Evolutionary conservation across 2,888 invertebrate species (phyloP).

Genomic region (Copidosoma aretas): DNA sequence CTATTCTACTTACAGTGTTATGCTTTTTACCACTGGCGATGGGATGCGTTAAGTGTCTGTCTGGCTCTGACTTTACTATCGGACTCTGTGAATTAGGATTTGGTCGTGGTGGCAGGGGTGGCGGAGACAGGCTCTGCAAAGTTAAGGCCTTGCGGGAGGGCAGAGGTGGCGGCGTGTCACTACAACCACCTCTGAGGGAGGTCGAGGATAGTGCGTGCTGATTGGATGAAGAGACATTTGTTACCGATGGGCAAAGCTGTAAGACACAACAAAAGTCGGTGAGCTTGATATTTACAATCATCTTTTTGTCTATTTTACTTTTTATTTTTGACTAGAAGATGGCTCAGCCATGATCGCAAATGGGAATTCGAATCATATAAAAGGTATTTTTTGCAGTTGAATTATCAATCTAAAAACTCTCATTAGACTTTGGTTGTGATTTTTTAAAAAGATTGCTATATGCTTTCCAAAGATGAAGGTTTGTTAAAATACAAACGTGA

Average conservation of each 20-base stretch:
- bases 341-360: too few relatives aligned
- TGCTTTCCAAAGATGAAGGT: background rate
- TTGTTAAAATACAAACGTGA: conserved; percentile 6
- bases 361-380: too few relatives aligned
- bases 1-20: conserved; percentile 63
- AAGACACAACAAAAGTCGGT: conserved; percentile 61
- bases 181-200: conserved; percentile 53
- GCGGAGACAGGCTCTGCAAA: conserved; percentile 63
- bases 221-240: conserved; percentile 59
- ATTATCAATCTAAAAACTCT: too few relatives aligned
- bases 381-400: too few relatives aligned
- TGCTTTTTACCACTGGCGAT: conserved; percentile 57
- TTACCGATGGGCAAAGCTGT: conserved; percentile 63
- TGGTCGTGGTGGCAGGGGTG: conserved; percentile 70
- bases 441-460: conserved; percentile 1
- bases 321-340: too few relatives aligned
- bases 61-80: conserved; percentile 59
- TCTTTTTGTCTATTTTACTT: too few relatives aligned
- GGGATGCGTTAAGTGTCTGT: conserved; percentile 56
- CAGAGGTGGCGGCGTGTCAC: conserved; percentile 62
- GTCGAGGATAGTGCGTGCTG: conserved; percentile 56
- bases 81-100: conserved; percentile 54
- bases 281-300: too few relatives aligned
- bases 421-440: background rate
- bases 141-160: conserved; percentile 62